Evolutionary conservation across 2,113 vertebrate genomes (phyloP).

Genomic region (Alligator mississippiensis): DNA sequence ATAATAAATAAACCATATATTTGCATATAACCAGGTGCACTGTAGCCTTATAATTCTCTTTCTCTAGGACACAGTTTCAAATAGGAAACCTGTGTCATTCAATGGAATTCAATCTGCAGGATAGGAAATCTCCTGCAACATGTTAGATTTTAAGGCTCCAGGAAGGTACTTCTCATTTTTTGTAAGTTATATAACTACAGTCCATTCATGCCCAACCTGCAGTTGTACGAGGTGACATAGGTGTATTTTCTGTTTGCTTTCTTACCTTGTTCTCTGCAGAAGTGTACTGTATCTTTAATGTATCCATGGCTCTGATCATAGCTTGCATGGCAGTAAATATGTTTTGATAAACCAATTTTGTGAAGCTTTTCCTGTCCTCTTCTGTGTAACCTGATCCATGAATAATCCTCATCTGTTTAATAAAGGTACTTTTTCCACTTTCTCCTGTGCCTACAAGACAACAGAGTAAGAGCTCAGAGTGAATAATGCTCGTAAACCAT

Average conservation of each 20-base stretch:
- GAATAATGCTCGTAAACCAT: not conserved
- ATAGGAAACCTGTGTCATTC: fast-evolving
- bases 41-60: not conserved
- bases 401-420: conserved; percentile 96
- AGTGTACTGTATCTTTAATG: conserved; percentile 79
- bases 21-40: not conserved
- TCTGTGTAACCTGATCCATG: conserved; percentile 90
- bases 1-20: fast-evolving
- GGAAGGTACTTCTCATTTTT: not conserved
- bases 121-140: not conserved
- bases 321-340: conserved; percentile 89
- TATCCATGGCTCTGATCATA: conserved; percentile 89
- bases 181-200: not conserved
- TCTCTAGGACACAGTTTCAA: not conserved
- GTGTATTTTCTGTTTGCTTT: not conserved
- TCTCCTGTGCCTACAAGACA: conserved; percentile 87
- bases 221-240: not conserved
- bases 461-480: not conserved
- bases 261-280: conserved; percentile 85
- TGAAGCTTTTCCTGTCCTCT: conserved; percentile 88
- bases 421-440: conserved; percentile 93
- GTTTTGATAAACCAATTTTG: conserved; percentile 91
- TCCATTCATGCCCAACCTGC: not conserved
- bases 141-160: not conserved
- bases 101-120: fast-evolving